phyloP scores from a whole-genome alignment of 2,888 invertebrate species.

The Athripsodes cinereus region DNA sequence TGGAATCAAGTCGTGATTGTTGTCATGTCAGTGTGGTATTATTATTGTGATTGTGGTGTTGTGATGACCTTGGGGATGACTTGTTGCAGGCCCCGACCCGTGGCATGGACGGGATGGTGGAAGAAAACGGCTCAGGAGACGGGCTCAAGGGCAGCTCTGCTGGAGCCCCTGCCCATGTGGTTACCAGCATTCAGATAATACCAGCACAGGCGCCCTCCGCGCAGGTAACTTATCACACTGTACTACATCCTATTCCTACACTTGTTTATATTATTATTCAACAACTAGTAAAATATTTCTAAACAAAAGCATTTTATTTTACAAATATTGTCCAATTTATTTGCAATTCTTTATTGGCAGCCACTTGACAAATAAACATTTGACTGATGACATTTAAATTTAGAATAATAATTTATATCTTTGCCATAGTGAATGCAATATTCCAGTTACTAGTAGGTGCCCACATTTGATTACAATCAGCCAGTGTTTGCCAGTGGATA shows the following conservation, averaged over 20 bases:
- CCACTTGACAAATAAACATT: not conserved
- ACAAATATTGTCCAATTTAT: too few species aligned
- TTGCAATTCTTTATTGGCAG: not conserved
- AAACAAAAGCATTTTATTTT: too few species aligned
- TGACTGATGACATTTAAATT: conserved; percentile 1
- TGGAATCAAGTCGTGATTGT: not conserved
- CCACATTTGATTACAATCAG: too few species aligned
- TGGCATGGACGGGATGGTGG: conserved; percentile 88
- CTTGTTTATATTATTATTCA: not conserved
- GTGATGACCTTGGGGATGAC: conserved; percentile 25
- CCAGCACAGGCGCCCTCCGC: conserved; percentile 59
- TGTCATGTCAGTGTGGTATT: conserved; percentile 4
- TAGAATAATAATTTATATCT: not conserved
- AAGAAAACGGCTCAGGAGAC: conserved; percentile 70
- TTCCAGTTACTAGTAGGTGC: too few species aligned
- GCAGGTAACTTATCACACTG: conserved; percentile 48
- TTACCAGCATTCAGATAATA: conserved; percentile 78
- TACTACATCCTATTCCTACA: not conserved
- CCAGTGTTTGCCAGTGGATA: too few species aligned
- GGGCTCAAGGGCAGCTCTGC: conserved; percentile 33
- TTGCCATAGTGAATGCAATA: too few species aligned
- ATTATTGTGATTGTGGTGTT: not conserved
- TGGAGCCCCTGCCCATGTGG: conserved; percentile 41
- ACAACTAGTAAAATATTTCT: too few species aligned
- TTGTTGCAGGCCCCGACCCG: conserved; percentile 54